Evolutionary conservation across 53 echinoderm and acorn worm genomes (phyloP).

Genomic region (Paracentrotus lividus): DNA sequence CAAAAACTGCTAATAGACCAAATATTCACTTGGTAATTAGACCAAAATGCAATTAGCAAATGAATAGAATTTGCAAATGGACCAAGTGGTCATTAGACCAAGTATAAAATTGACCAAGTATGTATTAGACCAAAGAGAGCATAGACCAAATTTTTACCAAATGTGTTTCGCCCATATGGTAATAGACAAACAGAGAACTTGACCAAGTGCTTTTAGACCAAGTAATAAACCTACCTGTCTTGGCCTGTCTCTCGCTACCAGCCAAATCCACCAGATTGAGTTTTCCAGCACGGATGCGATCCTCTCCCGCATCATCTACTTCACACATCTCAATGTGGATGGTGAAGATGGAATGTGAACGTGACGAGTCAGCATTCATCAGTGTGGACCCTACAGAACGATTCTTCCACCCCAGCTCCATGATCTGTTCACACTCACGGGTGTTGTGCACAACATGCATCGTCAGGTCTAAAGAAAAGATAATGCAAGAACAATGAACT

Average conservation of each 20-base stretch:
- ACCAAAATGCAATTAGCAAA: too few relatives aligned
- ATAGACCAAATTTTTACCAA: too few relatives aligned
- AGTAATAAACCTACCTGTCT: slow-evolving; percentile 84
- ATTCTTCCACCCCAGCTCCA: slow-evolving; percentile 97
- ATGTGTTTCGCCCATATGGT: too few relatives aligned
- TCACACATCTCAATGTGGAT: slow-evolving; percentile 99
- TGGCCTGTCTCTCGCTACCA: slow-evolving; percentile 96
- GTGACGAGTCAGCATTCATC: slow-evolving; percentile 98
- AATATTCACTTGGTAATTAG: too few relatives aligned
- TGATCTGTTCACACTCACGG: slow-evolving; percentile 89
- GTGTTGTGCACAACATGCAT: slow-evolving; percentile 97
- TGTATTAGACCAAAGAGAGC: too few relatives aligned
- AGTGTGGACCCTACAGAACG: slow-evolving; percentile 93
- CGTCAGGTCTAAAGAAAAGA: slow-evolving; percentile 75
- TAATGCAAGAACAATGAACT: too few relatives aligned
- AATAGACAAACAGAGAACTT: too few relatives aligned
- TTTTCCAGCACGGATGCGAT: slow-evolving; percentile 93
- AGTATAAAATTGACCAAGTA: too few relatives aligned
- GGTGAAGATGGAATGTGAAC: slow-evolving; percentile 99
- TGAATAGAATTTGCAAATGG: too few relatives aligned
- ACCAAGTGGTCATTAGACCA: too few relatives aligned
- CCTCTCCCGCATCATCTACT: slow-evolving; percentile 84
- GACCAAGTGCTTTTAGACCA: too few relatives aligned
- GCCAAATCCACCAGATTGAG: slow-evolving; percentile 98
- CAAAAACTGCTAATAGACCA: too few relatives aligned